Base-by-base conservation (phyloP, 2,797 vertebrate genomes). In the Paedocypris micromegethes region DNA sequence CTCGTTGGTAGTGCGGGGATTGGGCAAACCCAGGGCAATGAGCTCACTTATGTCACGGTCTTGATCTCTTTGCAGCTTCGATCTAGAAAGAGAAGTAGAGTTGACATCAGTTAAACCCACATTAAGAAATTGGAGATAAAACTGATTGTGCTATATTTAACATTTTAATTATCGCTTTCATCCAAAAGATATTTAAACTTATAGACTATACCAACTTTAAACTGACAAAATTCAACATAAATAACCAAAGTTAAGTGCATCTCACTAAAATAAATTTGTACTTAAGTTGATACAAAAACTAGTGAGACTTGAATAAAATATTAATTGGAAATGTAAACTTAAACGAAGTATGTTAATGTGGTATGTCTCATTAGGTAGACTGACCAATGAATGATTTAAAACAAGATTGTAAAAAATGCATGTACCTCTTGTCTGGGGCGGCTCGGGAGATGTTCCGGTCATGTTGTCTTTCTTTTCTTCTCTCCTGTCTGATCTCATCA, bases 11-110 rank as follows among this genome's bases (percentile, higher is more conserved):
- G 88, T 79, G 2, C 93, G 93, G 23, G 93, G 93, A 82, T 96
- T 98, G 66, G 96, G 94, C 66, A 93, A 87, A 6, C 94, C 94
- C 40, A 98, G 82, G 50, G 95, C 97, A 68, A 98, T 97, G 70
- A 95, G 89, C 85, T 99, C 96, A 51, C 96, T 99, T 84, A 98
- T 91, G 78, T 99, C 97, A 81, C 96, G 85, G 81, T 98, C 96
- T 82, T 98, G 94, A 74, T 98, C 97, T 81, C 94, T 90, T 85
- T 96, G 96, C 57, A 98, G 87, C 83, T 97, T 98, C 0, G 94
- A 96, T 88, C 97, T 98, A 83, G 44, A 44, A 6, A 23, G 4
- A 42, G 6, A 46, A 56, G 54, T 57, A 6, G 64, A 41, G 44
- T 38, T 4, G 6, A 57, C 56, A 61, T 64, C 39, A 54, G 44